Evolutionary conservation across 1,140 invertebrate species (phyloP), one percentile per base, ranked within the genome.

Genomic region (Neoseiulus cucumeris): DNA sequence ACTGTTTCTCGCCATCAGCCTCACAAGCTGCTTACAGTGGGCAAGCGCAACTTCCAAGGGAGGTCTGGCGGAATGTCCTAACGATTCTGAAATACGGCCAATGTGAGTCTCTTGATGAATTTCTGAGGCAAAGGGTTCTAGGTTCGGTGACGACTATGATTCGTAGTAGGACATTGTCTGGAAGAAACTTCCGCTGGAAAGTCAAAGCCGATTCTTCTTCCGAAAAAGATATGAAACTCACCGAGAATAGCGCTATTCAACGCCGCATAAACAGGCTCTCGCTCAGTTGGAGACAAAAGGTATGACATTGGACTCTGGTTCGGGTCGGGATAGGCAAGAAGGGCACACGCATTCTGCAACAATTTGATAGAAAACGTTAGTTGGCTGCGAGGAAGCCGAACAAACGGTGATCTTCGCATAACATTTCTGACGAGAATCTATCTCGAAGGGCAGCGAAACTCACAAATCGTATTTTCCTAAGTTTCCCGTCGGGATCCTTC

Each of bases 261-360:
- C 72, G 87, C 85, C 71, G 89, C 87, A 81, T 90, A 95, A 67
- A 96, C 88, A 47, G 86, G 84, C 80, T 97, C 93, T 72, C 93
- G 82, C 73, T 94, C 86, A 68, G 87, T 81, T 12, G 91, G 87
- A 76, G 94, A 86, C 69, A 97, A 79, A 75, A 96, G 91, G 85
- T 88, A 91, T 28, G 91, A 91, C 55, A 97, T 85, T 25, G 92
- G 92, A 77, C 91, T 94, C 72, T 83, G 85, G 90, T 91, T 96
- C 7, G 94, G 94, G 81, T 97, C 94, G 70, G 90, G 87, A 79
- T 97, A 98, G 14, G 94, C 93, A 72, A 98, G 79, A 72, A 98
- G 82, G 80, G 92, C 96, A 80, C 97, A 97, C 71, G 92, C 93
- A 79, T 97, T 88, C 84, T 94, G 79, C 47, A 80, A 76, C 65